Evolutionary conservation across 2,888 invertebrate species (phyloP), one percentile per base, ranked within the genome.

Genomic region (Dorcus hopei): DNA sequence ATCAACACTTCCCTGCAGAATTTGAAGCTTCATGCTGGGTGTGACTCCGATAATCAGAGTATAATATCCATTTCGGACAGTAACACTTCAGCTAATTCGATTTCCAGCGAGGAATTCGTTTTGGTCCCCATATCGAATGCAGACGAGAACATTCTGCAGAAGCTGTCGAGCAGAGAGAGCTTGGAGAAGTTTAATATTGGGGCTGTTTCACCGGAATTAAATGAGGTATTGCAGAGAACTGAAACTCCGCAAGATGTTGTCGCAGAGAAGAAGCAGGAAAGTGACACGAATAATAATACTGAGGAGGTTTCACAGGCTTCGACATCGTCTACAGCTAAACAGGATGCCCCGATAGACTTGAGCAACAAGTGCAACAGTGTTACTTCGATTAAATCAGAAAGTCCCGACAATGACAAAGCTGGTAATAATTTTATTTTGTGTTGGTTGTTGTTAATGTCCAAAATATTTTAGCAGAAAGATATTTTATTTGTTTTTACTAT

Each of bases 11-110:
- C 45, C 9, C 14, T 45, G 3, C n/a, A 45, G 8, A 45, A 45
- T 19, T 16, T 45, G 23, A 45, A 45, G 23, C 9, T 19, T 7
- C 19, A 38, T 47, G n/a, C 45, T 3, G 45, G 50, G 48, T 65
- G 59, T 11, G 62, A 65, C 42, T 52, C 61, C 26, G 66, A 66
- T 43, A 64, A 66, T 40, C 64, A 64, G 42, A 67, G 67, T 41
- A 61, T 67, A 26, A 53, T 67, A 42, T 67, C 67, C 3, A 54
- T 65, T 16, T 57, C 63, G 9, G 63, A 63, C 11, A 64, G 62
- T 33, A 61, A 45, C 49, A 58, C 61, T 7, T 62, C 64, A 2
- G 16, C 51, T 0, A 45, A 61, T 38, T 62, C 64, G 8, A 52
- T 50, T n/a, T 54, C 58, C 3, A 57, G 58, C 43, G 65, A 64